These are phyloP conservation scores for Colius striatus DNA, from an alignment of 2,113 vertebrate species.

Conservation along the genomic window DNA sequence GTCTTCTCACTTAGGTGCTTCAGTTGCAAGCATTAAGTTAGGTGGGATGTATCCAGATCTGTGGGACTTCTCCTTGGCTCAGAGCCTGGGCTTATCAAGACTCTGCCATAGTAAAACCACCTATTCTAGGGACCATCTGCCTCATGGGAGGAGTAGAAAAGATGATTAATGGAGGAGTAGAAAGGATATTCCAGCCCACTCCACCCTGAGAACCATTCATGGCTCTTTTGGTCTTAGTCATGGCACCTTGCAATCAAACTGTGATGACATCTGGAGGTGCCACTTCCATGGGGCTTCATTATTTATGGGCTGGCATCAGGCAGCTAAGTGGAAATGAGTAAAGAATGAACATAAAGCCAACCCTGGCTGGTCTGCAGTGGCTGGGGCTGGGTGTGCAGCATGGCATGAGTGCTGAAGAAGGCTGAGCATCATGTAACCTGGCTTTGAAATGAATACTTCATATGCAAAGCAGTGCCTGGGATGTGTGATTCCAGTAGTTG, in stretches of 20 bases:
- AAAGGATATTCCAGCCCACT: neutral
- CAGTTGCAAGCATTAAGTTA: neutral
- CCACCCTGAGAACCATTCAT: neutral
- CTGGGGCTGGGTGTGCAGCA: neutral
- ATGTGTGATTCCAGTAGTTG: neutral
- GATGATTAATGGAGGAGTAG: neutral
- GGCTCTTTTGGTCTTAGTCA: neutral
- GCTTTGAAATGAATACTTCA: neutral
- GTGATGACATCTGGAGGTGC: neutral
- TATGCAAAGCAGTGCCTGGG: neutral
- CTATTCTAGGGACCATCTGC: conserved; percentile 13
- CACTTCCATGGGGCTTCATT: neutral
- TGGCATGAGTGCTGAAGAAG: neutral
- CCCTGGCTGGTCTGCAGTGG: rapidly evolving
- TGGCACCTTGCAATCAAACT: neutral
- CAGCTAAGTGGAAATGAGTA: neutral
- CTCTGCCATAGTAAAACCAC: neutral
- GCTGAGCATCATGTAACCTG: rapidly evolving
- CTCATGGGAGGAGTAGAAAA: neutral
- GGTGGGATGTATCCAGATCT: neutral
- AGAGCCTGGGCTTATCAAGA: neutral
- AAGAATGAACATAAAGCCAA: rapidly evolving
- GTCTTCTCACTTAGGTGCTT: neutral
- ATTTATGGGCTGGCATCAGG: neutral
- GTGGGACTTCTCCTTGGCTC: neutral